Conservation (phyloP, 1,140 invertebrate species). For the Popillia japonica region DNA sequence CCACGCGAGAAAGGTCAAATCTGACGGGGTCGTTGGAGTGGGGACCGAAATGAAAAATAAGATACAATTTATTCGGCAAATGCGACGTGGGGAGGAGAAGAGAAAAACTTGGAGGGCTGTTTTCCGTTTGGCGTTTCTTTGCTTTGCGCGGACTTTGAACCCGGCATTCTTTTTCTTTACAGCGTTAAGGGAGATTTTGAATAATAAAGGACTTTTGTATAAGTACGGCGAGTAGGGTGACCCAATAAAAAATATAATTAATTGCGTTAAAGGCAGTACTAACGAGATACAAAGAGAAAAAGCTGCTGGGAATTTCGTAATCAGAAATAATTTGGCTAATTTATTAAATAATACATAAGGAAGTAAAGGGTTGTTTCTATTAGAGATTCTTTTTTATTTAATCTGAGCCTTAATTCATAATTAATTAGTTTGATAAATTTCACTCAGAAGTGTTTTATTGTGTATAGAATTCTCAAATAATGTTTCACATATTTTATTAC, state of each 20-base stretch:
- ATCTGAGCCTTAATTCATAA: no score
- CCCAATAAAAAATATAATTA: neutral
- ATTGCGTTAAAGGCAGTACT: no score
- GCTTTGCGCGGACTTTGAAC: neutral
- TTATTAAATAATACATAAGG: no score
- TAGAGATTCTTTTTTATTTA: no score
- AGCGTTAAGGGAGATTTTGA: neutral
- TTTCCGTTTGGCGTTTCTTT: neutral
- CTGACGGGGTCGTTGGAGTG: neutral
- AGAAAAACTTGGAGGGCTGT: neutral
- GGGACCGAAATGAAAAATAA: neutral
- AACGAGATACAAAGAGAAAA: no score
- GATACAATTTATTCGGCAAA: constrained; percentile 10
- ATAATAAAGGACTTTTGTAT: constrained; percentile 7
- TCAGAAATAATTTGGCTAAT: no score
- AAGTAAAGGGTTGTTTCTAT: no score
- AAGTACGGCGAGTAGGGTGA: neutral
- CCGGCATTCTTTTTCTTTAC: neutral
- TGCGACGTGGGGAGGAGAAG: neutral
- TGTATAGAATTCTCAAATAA: no score
- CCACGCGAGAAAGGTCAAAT: neutral
- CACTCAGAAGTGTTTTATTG: no score
- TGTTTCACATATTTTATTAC: no score
- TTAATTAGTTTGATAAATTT: no score
- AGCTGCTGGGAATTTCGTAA: no score